Conservation (phyloP, 2,797 vertebrate species). For the Cossypha dichroa region DNA sequence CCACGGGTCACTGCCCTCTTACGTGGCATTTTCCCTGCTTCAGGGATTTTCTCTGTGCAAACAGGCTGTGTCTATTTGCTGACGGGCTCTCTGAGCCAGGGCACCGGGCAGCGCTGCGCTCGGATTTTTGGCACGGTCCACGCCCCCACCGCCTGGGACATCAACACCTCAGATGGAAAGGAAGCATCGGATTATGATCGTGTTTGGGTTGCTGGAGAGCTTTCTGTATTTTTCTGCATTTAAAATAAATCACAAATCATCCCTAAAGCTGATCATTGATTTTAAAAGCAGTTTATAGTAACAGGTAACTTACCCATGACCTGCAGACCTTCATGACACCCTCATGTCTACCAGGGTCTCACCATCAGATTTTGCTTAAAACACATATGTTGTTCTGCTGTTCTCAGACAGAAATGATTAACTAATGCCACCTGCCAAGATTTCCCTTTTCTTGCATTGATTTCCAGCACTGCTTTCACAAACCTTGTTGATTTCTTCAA, state of each 20-base stretch:
- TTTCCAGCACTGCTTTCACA: background rate
- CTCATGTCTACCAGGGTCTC: background rate
- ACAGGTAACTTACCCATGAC: background rate
- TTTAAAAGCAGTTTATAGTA: background rate
- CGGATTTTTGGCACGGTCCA: background rate
- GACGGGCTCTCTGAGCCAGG: background rate
- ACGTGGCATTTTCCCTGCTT: background rate
- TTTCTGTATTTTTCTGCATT: background rate
- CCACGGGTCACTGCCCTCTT: background rate
- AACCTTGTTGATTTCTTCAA: background rate
- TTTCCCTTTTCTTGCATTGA: background rate
- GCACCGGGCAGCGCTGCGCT: background rate
- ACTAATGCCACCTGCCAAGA: background rate
- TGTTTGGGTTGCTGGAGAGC: background rate
- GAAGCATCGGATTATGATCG: background rate
- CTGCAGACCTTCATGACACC: background rate
- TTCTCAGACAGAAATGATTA: background rate
- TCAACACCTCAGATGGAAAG: background rate
- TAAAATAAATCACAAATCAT: background rate
- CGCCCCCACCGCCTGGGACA: background rate
- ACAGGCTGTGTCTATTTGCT: background rate
- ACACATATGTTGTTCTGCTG: rapidly evolving
- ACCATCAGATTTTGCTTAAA: background rate
- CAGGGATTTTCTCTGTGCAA: background rate
- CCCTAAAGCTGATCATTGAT: background rate